Evolutionary conservation across 2,113 vertebrate species (phyloP), one percentile per base, ranked within the genome.

Genomic region (Apteryx owenii): DNA sequence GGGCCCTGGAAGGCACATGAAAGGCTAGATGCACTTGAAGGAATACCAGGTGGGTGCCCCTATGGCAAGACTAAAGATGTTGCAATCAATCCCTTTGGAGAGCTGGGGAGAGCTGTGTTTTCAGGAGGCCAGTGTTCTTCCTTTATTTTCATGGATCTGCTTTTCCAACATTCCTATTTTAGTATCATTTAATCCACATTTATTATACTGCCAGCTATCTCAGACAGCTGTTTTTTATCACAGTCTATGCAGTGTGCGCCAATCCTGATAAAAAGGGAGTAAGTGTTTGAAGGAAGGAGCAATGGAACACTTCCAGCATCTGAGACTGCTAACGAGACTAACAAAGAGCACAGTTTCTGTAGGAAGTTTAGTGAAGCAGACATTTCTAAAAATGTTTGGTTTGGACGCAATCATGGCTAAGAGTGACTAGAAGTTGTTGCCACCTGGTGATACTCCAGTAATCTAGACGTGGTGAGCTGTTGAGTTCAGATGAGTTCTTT

Each of bases 141-240:
- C 62, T 68, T 82, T 60, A 40, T 72, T 88, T 83, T 88, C 38
- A 78, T 7, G 6, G 12, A 81, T 70, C 58, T 89, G 56, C 51
- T 97, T 87, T 65, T 78, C 33, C 44, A 84, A 61, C 68, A 91
- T 40, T 81, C 69, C 29, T 64, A 64, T 91, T 84, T 93, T 62
- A 58, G 26, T 29, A 7, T 33, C 44, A 71, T 48, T 60, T 91
- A 82, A 94, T 94, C 94, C 33, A 62, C 21, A 72, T 72, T 82
- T 69, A 76, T 82, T 77, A 65, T n/a, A 76, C 38, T 48, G 58
- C 16, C 75, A 80, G 42, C 83, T 88, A 88, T 90, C 71, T 93
- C 75, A 90, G 48, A 76, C 62, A 91, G 89, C 79, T 94, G 90
- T 80, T 88, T 65, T 81, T 88, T 79, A 33, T 46, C 46, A 40